Evolutionary conservation across 2,113 vertebrate species (phyloP).

Genomic region (Urocolius indicus): DNA sequence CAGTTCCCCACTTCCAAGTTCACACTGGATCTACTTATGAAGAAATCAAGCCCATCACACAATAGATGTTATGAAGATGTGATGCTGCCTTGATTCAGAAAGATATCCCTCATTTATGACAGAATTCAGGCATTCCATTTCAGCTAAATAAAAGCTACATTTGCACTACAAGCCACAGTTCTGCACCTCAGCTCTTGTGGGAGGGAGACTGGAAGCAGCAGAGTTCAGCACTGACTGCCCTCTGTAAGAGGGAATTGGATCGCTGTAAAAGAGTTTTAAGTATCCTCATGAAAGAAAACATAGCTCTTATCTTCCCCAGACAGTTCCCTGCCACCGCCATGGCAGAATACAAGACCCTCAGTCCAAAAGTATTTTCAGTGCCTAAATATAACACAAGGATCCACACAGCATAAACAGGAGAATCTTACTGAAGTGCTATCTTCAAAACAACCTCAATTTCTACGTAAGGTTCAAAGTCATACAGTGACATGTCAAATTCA

Average conservation of each 20-base stretch:
- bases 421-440: slow-evolving; percentile 33
- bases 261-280: not conserved
- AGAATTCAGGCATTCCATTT: not conserved
- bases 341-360: slow-evolving; percentile 17
- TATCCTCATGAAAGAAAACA: not conserved
- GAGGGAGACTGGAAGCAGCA: not conserved
- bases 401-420: slow-evolving; percentile 27
- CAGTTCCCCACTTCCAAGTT: not conserved
- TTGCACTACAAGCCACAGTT: not conserved
- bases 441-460: slow-evolving; percentile 13
- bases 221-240: not conserved
- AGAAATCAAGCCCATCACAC: not conserved
- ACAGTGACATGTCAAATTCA: not conserved
- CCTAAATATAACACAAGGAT: slow-evolving; percentile 51
- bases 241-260: not conserved
- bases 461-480: slow-evolving; percentile 3
- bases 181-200: not conserved
- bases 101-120: not conserved
- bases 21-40: not conserved
- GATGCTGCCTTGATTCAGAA: not conserved
- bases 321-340: not conserved
- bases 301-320: not conserved
- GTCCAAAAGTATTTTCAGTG: slow-evolving; percentile 30
- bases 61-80: not conserved
- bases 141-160: not conserved